Conservation (phyloP, 2,888 invertebrate genomes). For the Andrena dorsata region DNA sequence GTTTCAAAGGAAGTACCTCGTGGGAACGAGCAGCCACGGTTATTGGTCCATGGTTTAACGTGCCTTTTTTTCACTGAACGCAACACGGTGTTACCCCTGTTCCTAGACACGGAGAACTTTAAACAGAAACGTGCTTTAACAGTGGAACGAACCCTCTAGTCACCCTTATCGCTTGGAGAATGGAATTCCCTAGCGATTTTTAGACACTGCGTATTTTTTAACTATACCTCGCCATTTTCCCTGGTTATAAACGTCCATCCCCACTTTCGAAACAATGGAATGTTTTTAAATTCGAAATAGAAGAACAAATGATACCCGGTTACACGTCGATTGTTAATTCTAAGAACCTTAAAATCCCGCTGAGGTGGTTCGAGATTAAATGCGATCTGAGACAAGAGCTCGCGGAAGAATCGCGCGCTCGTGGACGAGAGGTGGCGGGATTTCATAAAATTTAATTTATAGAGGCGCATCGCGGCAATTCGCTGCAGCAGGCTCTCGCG, state of each 20-base stretch:
- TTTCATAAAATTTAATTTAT: constrained; percentile 35
- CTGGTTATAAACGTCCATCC: too few species aligned
- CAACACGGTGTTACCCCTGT: constrained; percentile 6
- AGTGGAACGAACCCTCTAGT: constrained; percentile 4
- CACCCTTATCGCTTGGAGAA: constrained; percentile 13
- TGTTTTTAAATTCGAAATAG: too few species aligned
- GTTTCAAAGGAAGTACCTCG: constrained; percentile 29
- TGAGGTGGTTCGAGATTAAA: background rate
- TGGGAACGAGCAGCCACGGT: constrained; percentile 38
- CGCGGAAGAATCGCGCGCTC: background rate
- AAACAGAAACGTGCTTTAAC: constrained; percentile 36
- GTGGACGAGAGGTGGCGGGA: background rate
- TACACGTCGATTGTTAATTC: too few species aligned
- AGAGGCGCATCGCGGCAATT: constrained; percentile 27
- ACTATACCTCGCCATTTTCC: background rate
- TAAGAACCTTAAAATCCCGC: too few species aligned
- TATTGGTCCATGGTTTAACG: constrained; percentile 36
- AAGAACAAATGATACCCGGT: too few species aligned
- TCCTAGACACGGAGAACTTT: constrained; percentile 26
- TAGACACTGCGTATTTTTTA: background rate
- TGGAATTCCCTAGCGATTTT: constrained; percentile 19
- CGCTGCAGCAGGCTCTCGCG: constrained; percentile 33
- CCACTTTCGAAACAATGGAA: too few species aligned
- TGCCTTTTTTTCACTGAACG: constrained; percentile 9
- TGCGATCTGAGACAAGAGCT: background rate